phyloP scores from a whole-genome alignment of 2,888 invertebrate species.

The Crematogaster levior region DNA sequence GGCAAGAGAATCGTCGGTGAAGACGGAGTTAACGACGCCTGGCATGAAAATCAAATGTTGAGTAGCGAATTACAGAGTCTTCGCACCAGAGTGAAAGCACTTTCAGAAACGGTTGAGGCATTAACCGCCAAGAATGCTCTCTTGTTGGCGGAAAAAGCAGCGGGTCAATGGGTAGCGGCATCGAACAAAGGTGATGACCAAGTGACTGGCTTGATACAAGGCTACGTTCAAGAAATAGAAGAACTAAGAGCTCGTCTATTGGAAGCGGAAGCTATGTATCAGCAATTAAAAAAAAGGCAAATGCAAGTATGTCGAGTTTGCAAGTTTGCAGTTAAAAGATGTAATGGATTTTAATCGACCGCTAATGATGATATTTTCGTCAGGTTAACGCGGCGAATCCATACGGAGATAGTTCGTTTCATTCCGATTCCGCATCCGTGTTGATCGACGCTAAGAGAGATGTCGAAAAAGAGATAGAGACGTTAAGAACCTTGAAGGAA shows the following conservation, averaged over 20 bases:
- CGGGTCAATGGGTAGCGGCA: constrained; percentile 88
- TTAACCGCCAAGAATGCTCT: constrained; percentile 94
- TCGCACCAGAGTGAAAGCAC: constrained; percentile 95
- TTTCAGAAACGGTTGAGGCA: constrained; percentile 97
- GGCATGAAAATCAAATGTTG: constrained; percentile 97
- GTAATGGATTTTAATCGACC: not conserved
- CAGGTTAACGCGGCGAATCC: constrained; percentile 82
- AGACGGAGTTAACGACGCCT: constrained; percentile 98
- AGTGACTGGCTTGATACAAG: constrained; percentile 91
- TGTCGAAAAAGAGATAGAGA: constrained; percentile 90
- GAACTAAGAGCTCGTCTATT: constrained; percentile 94
- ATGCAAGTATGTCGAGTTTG: constrained; percentile 75
- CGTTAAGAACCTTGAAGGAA: constrained; percentile 85
- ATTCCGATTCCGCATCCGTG: constrained; percentile 87
- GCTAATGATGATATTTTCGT: not conserved
- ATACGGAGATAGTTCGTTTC: constrained; percentile 87
- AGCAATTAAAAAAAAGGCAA: constrained; percentile 88
- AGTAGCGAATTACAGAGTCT: constrained; percentile 95
- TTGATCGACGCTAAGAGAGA: constrained; percentile 94
- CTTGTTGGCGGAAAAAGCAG: constrained; percentile 92
- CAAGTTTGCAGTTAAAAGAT: not conserved
- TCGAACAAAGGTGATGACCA: constrained; percentile 86
- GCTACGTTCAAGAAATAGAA: constrained; percentile 96
- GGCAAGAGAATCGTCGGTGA: constrained; percentile 95
- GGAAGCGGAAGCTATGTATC: constrained; percentile 94